A percentile compares a stretch with the other conserved stretches of the same genome.
These are phyloP conservation scores for Yasuhikotakia modesta DNA, from an alignment of 2,797 vertebrate species.

Conservation along the genomic window DNA sequence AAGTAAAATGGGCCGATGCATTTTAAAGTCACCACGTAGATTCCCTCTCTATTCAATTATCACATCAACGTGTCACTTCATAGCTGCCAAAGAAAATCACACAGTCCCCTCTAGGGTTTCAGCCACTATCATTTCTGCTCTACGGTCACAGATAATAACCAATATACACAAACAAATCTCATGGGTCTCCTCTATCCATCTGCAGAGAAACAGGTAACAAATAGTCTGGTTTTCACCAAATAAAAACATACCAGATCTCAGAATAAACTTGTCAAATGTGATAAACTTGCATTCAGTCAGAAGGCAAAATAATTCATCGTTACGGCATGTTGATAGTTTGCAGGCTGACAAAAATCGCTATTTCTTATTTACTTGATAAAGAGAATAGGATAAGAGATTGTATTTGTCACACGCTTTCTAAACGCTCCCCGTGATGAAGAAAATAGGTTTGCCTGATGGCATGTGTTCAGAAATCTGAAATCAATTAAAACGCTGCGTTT, in stretches of 20 bases:
- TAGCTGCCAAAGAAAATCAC: slow-evolving; percentile 11
- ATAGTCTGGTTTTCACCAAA: not conserved
- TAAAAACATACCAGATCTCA: not conserved
- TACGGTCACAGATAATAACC: slow-evolving; percentile 11
- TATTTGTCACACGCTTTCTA: slow-evolving; percentile 3
- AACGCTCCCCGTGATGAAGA: not conserved
- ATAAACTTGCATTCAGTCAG: not conserved
- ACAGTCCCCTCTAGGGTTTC: slow-evolving; percentile 34
- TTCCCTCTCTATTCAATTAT: slow-evolving; percentile 24
- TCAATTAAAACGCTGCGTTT: not conserved
- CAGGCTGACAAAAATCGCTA: not conserved
- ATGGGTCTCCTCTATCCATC: not conserved
- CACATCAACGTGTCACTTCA: slow-evolving; percentile 18
- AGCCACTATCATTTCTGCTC: slow-evolving; percentile 34
- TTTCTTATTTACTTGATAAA: not conserved
- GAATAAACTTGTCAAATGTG: not conserved
- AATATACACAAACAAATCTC: slow-evolving; percentile 18
- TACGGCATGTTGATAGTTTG: not conserved
- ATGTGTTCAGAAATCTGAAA: slow-evolving; percentile 8
- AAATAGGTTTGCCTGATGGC: slow-evolving; percentile 3
- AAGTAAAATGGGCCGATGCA: not conserved
- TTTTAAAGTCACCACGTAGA: not conserved
- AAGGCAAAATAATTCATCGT: not conserved
- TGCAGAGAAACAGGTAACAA: not conserved
- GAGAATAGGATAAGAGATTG: not conserved